phyloP scores from a whole-genome alignment of 2,797 vertebrate species.

The Eulemur rubriventer region DNA sequence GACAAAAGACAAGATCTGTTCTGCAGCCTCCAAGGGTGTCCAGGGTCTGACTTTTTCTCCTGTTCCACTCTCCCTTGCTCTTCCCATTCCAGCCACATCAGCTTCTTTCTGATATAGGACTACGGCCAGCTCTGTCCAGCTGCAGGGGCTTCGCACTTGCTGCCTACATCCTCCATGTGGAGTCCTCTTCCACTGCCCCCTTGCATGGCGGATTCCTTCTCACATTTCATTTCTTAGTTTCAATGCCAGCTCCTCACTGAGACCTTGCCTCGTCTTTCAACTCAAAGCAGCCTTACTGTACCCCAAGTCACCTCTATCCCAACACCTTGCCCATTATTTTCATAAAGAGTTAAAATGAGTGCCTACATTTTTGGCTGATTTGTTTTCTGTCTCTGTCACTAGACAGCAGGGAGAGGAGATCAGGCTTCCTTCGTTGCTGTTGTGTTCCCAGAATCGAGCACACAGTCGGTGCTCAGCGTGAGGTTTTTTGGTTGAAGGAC shows the following conservation, averaged over 20 bases:
- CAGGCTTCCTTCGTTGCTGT: neutral
- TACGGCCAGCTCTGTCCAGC: neutral
- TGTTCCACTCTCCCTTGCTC: too few relatives aligned
- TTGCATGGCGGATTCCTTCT: neutral
- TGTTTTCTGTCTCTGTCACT: slow-evolving; percentile 24
- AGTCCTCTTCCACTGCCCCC: neutral
- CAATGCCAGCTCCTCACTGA: neutral
- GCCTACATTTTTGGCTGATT: neutral
- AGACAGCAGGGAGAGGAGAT: neutral
- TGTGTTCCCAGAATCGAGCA: neutral
- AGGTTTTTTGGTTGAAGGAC: neutral
- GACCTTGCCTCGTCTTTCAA: neutral
- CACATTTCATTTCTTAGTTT: neutral
- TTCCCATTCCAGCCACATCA: neutral
- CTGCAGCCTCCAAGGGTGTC: neutral
- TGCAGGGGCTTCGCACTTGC: neutral
- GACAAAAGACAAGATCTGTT: accelerated
- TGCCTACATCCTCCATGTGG: accelerated
- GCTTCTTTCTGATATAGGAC: neutral
- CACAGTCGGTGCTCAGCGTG: too few relatives aligned
- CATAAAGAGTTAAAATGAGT: neutral
- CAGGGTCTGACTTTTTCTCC: neutral
- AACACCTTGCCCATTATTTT: neutral
- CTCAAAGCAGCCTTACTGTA: neutral
- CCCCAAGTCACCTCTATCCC: neutral